Base-by-base conservation (phyloP, 2,113 vertebrate species). In the western clawed frog (Xenopus tropicalis) region DNA sequence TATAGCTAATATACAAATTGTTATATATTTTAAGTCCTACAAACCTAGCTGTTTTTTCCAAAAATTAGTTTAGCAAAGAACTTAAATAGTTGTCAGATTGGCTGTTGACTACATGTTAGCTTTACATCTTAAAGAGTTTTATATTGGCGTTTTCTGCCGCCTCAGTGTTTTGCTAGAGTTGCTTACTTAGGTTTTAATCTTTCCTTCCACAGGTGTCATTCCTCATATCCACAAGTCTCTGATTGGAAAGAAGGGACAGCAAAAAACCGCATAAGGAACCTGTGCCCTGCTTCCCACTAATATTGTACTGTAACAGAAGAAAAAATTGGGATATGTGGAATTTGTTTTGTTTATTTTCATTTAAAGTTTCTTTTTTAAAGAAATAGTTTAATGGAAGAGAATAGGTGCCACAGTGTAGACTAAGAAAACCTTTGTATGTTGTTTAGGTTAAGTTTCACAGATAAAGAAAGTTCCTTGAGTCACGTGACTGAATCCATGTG, bases 201-300 rank as follows among this genome's bases (percentile, higher is more conserved):
- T 22, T 48, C 5, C 64, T 58, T 72, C 5, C 83, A 19, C 81
- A 99, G 97, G 97, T 85, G 96, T 98, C 78, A 98, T 99, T 81
- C 97, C 97, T 51, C 97, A 98, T 85, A 99, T 99, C 90, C 97
- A 99, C 88, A 99, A 99, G 89, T 99, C 97, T 82, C 93, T 98
- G 83, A 99, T 98, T 46, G 96, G 97, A 59, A 99, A 99, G 93
- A 99, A 98, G 88, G 97, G 96, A 63, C 96, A 98, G 70, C 96
- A 99, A 88, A 99, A 98, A 83, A 98, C 96, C 23, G 96, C 91
- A n/a, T 98, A 95, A 85, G 85, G 78, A 68, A 68, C 37, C 46
- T 66, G 43, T 69, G 54, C 43, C 79, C 76, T 72, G 63, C 79
- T 80, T 77, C 59, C 76, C 83, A 83, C 70, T 83, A 78, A 84